Conservation (phyloP, 2,797 vertebrate genomes). For the Sarcoramphus papa region DNA sequence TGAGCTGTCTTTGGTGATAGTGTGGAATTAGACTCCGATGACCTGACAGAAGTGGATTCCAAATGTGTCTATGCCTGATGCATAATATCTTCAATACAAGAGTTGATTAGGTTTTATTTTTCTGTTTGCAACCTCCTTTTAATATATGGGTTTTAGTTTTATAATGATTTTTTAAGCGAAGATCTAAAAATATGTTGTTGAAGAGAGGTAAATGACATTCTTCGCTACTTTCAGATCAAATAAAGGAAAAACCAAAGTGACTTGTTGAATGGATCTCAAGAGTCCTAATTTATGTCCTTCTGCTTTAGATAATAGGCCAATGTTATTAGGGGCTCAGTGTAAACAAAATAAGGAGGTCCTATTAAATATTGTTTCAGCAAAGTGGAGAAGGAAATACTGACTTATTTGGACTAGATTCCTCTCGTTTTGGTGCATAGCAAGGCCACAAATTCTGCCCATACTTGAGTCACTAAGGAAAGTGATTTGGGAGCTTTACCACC, state of each 20-base stretch:
- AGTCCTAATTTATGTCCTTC: background rate
- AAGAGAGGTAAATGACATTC: background rate
- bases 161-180: background rate
- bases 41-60: background rate
- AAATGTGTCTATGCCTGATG: background rate
- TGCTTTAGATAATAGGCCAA: background rate
- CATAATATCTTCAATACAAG: background rate
- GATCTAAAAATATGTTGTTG: background rate
- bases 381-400: background rate
- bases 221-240: background rate
- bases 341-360: background rate
- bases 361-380: background rate
- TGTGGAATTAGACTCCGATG: background rate
- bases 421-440: background rate
- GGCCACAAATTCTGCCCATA: background rate
- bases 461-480: background rate
- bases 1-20: background rate
- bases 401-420: background rate
- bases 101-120: background rate
- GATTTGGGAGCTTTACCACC: background rate
- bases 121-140: background rate
- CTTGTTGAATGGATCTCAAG: background rate
- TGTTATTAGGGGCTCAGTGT: background rate
- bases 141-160: background rate
- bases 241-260: background rate